Evolutionary conservation across 2,888 invertebrate species (phyloP), one percentile per base, ranked within the genome.

Genomic region (Cheilosia soror): DNA sequence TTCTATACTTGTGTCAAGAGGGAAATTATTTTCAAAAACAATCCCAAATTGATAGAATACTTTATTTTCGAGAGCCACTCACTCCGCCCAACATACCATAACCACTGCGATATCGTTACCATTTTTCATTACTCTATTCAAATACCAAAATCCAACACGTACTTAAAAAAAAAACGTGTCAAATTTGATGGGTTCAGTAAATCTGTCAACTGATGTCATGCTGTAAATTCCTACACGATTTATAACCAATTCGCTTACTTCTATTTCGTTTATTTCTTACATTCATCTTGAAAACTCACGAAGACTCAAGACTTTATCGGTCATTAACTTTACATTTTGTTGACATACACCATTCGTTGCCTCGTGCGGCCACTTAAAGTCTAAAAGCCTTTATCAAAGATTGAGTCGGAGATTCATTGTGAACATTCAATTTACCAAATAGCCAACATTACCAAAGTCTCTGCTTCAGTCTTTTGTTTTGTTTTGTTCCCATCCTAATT

Each of bases 401-500:
- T 42, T 2, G 13, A 13, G 25, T 57, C 44, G 20, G 29, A 25
- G 29, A 25, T 29, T 29, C 9, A 20, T 51, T 51, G 51, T 51
- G 49, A 37, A 65, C 25, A 44, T 51, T 51, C 7, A 25, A 51
- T 37, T 4, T 37, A 37, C 4, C 37, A 11, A 37, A 11, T 4
- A 2, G 9, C 37, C 37, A 11, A 37, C 37, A 37, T 11, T 40
- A 58, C 6, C 20, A 25, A 40, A 29, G 2, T 31, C 27, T 57
- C 15, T 25, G 13, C 6, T 40, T 42, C 6, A 13, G 37, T n/a
- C 40, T 68, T 9, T 42, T 6, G n/a, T 27, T 44, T 55, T 7
- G 40, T 53, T 55, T 9, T 13, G 5, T 44, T 55, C 42, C 47
- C 49, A 58, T 66, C 49, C 49, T 40, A 15, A 29, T 40, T 66